phyloP scores from a whole-genome alignment of 2,797 vertebrate genomes.

The Myripristis murdjan region DNA sequence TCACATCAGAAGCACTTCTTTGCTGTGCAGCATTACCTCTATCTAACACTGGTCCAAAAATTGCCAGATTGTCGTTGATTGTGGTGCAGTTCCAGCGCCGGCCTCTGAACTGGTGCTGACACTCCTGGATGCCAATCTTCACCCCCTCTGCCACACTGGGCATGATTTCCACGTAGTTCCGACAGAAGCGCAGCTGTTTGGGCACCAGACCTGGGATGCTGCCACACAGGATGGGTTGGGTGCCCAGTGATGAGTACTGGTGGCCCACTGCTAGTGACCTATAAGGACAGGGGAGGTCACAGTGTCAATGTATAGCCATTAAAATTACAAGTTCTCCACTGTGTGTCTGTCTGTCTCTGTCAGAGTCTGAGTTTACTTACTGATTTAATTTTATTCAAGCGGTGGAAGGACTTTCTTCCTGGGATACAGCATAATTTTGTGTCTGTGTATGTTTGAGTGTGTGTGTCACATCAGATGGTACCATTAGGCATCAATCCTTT shows the following conservation, averaged over 20 bases:
- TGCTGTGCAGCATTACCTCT: constrained; percentile 88
- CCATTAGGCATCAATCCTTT: constrained; percentile 71
- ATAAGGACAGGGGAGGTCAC: constrained; percentile 29
- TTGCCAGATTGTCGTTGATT: constrained; percentile 93
- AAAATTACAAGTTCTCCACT: constrained; percentile 19
- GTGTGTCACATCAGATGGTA: constrained; percentile 68
- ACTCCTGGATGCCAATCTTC: constrained; percentile 97
- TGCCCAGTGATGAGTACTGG: constrained; percentile 93
- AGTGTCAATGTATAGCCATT: constrained; percentile 48
- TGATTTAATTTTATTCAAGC: constrained; percentile 43
- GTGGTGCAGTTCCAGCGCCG: constrained; percentile 99
- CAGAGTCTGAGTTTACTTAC: constrained; percentile 38
- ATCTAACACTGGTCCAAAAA: constrained; percentile 97
- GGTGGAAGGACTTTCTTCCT: constrained; percentile 56
- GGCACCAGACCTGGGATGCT: constrained; percentile 97
- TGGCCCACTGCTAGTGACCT: constrained; percentile 97
- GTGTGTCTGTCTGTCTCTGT: constrained; percentile 20
- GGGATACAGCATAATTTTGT: constrained; percentile 59
- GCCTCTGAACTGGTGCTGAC: constrained; percentile 97
- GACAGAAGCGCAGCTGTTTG: constrained; percentile 98
- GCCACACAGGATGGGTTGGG: constrained; percentile 94
- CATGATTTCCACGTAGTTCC: constrained; percentile 99
- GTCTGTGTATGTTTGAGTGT: constrained; percentile 65
- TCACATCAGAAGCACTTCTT: background rate
- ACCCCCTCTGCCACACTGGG: constrained; percentile 97